phyloP scores from a whole-genome alignment of 2,113 vertebrate genomes.

The Odontophorus gujanensis region DNA sequence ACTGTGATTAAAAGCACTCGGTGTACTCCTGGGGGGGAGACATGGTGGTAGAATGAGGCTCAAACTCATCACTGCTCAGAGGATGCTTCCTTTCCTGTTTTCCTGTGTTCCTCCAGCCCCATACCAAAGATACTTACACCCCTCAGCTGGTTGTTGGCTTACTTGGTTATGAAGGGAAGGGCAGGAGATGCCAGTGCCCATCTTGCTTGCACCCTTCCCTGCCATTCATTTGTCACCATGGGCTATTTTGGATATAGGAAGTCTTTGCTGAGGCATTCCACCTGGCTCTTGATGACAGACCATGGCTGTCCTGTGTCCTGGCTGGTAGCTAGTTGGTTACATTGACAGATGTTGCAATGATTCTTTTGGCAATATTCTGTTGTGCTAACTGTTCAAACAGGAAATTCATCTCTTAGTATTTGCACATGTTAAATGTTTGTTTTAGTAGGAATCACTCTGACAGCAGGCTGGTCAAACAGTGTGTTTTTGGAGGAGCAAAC shows the following conservation, averaged over 20 bases:
- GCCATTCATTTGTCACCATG: neutral
- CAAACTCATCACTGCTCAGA: neutral
- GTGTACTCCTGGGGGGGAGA: neutral
- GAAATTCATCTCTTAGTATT: constrained; percentile 72
- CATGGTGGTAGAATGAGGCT: neutral
- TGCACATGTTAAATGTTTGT: constrained; percentile 70
- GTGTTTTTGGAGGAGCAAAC: constrained; percentile 37
- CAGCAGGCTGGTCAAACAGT: constrained; percentile 49
- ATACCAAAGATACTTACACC: neutral
- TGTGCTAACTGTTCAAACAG: constrained; percentile 72
- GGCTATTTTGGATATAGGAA: neutral
- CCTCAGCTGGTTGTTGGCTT: neutral
- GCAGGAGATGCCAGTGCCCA: neutral
- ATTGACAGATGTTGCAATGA: constrained; percentile 69
- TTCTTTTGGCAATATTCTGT: constrained; percentile 61
- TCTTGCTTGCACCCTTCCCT: neutral
- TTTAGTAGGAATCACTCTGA: constrained; percentile 55
- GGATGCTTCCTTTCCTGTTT: neutral
- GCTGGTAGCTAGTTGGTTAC: constrained; percentile 45
- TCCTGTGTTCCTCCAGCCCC: neutral
- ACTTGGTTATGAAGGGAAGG: neutral
- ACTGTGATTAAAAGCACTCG: fast-evolving
- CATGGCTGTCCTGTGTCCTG: neutral
- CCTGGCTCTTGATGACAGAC: neutral
- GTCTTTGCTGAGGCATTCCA: neutral